phyloP scores from a whole-genome alignment of 2,888 invertebrate genomes.

The Heliconius sara region DNA sequence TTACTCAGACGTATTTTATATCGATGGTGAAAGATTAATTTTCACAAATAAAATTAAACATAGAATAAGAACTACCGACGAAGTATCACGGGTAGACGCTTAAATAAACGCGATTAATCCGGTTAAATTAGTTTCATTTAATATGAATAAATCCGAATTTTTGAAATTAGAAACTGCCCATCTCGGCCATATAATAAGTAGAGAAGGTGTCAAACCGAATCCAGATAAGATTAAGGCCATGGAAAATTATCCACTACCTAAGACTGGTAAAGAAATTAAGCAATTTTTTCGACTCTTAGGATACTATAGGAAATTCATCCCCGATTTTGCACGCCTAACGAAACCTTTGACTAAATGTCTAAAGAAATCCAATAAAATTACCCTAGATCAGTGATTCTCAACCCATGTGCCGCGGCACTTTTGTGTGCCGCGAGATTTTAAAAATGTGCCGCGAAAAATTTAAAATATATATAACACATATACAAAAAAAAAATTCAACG shows the following conservation, averaged over 20 bases:
- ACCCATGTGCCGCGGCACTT: too few species aligned
- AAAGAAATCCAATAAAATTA: background rate
- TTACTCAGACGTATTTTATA: conserved; percentile 33
- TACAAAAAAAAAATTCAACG: too few species aligned
- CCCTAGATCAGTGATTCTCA: too few species aligned
- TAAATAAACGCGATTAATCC: too few species aligned
- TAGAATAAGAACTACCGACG: too few species aligned
- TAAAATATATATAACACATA: too few species aligned
- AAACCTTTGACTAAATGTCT: background rate
- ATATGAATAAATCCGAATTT: background rate
- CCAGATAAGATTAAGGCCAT: conserved; percentile 37
- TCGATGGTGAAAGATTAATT: too few species aligned
- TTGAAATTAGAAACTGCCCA: conserved; percentile 48
- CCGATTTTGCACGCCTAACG: background rate
- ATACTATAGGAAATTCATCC: background rate
- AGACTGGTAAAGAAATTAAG: background rate
- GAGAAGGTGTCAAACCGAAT: conserved; percentile 44
- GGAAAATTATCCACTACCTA: conserved; percentile 25
- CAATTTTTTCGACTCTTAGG: background rate
- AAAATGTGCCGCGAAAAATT: too few species aligned
- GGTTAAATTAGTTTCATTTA: too few species aligned
- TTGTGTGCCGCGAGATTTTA: too few species aligned
- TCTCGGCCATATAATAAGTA: conserved; percentile 41
- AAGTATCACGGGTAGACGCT: too few species aligned
- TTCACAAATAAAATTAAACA: too few species aligned